These are phyloP conservation scores for Pteropus alecto DNA, from an alignment of 2,113 vertebrate species.

Conservation along the genomic window DNA sequence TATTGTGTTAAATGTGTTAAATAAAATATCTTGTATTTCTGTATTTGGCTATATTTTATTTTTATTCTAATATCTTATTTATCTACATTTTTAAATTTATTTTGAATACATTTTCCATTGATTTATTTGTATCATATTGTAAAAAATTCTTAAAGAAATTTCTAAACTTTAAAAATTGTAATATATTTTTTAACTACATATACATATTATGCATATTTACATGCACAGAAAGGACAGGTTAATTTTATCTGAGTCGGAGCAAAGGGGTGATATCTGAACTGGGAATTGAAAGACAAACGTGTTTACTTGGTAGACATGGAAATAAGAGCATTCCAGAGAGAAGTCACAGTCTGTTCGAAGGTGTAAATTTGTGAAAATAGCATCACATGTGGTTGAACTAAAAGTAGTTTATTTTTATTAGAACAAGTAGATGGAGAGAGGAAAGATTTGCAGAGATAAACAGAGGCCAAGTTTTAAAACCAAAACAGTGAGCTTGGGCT, in stretches of 20 bases:
- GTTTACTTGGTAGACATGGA: not conserved
- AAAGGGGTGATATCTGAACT: not conserved
- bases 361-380: not conserved
- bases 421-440: not conserved
- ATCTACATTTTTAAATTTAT: not conserved
- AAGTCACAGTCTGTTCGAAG: not conserved
- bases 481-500: not conserved
- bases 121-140: not conserved
- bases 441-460: not conserved
- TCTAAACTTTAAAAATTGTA: not conserved
- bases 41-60: not conserved
- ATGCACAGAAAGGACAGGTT: not conserved
- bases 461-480: not conserved
- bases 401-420: not conserved
- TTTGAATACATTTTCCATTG: not conserved
- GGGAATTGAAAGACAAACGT: not conserved
- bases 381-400: not conserved
- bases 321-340: not conserved
- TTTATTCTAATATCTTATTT: constrained; percentile 11
- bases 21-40: not conserved
- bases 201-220: not conserved
- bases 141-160: not conserved
- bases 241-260: not conserved
- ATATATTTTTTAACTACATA: not conserved
- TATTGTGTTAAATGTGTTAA: not conserved